These are phyloP conservation scores for Protonibea diacanthus DNA, from an alignment of 2,797 vertebrate species.

Conservation along the genomic window DNA sequence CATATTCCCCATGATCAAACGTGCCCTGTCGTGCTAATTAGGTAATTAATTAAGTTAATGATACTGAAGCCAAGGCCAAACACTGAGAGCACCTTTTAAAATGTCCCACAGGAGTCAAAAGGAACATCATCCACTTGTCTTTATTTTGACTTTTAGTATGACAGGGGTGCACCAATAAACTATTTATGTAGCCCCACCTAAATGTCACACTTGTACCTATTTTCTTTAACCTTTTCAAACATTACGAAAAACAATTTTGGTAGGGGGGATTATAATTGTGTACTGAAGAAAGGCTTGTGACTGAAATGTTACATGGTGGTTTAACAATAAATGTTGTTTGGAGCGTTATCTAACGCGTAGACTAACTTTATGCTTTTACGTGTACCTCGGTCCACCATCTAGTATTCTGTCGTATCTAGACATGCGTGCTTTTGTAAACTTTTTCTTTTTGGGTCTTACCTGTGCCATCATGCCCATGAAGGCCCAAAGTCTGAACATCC, in stretches of 20 bases:
- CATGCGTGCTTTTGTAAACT: no score
- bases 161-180: background rate
- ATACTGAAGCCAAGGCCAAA: slow-evolving; percentile 28
- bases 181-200: background rate
- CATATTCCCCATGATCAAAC: slow-evolving; percentile 18
- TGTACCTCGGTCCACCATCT: no score
- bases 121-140: background rate
- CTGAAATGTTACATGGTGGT: no score
- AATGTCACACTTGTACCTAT: background rate
- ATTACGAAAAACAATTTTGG: background rate
- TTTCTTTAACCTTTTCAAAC: background rate
- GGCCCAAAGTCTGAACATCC: slow-evolving; percentile 95
- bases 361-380: no score
- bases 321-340: no score
- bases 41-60: slow-evolving; percentile 35
- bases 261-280: no score
- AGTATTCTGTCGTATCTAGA: no score
- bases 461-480: slow-evolving; percentile 96
- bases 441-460: slow-evolving; percentile 78
- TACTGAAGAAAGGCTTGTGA: no score
- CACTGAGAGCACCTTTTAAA: slow-evolving; percentile 11
- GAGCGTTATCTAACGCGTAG: no score
- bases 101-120: slow-evolving; percentile 14
- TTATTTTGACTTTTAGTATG: slow-evolving; percentile 1
- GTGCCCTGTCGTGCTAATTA: slow-evolving; percentile 10